phyloP scores from a whole-genome alignment of 2,888 invertebrate species.

The Craniophora ligustri region DNA sequence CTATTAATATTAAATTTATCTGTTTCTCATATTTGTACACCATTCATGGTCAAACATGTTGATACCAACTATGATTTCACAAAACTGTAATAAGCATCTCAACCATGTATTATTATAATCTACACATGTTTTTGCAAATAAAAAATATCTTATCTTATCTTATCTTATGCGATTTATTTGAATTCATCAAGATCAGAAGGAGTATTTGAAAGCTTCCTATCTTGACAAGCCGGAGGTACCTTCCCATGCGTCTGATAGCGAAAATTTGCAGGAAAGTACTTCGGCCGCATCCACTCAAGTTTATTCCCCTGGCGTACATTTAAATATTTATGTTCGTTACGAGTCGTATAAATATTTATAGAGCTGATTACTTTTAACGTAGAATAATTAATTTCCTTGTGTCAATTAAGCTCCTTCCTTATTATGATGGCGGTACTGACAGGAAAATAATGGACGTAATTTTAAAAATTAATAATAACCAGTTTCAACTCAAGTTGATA shows the following conservation, averaged over 20 bases:
- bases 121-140: too few relatives aligned
- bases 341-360: conserved; percentile 49
- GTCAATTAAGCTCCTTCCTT: conserved; percentile 30
- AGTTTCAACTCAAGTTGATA: too few relatives aligned
- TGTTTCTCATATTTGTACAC: too few relatives aligned
- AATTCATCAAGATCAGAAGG: conserved; percentile 30
- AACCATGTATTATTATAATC: too few relatives aligned
- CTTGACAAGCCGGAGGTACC: too few relatives aligned
- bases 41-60: too few relatives aligned
- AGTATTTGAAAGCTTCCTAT: conserved; percentile 17
- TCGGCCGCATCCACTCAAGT: conserved; percentile 7
- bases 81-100: too few relatives aligned
- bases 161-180: conserved; percentile 21
- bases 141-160: too few relatives aligned
- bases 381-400: conserved; percentile 38
- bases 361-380: conserved; percentile 41
- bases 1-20: too few relatives aligned
- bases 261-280: conserved; percentile 27
- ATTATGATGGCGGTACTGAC: conserved; percentile 7
- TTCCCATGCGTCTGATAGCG: conserved; percentile 12
- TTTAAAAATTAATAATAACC: too few relatives aligned
- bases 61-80: too few relatives aligned
- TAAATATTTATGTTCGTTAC: conserved; percentile 41
- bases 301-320: conserved; percentile 25
- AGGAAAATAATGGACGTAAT: neutral